Base-by-base conservation (phyloP, 92 coral and sea anemone species). In the Epizoanthus ramosus region DNA sequence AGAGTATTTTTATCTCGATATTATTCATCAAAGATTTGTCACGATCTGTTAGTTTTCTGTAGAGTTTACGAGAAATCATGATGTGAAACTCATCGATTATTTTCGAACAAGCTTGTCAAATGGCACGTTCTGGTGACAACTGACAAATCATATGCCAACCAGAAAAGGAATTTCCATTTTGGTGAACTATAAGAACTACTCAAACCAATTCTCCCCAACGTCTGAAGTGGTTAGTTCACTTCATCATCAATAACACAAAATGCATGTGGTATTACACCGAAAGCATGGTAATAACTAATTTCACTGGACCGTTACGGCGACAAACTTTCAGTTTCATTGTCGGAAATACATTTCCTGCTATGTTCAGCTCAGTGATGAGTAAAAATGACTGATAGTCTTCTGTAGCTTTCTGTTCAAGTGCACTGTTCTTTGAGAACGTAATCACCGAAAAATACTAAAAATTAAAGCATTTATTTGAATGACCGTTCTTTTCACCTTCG, bases 291-390 rank as follows among this genome's bases (percentile, higher is more conserved):
- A 60, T 15, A 39, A 21, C 58, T 3, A 45, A 16, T 22, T 18
- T 16, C 47, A 77, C 39, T 77, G 41, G 58, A 69, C 57, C 6
- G 58, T 77, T 63, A 77, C n/a, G 53, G 16, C 9, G 53, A 22
- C 9, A 61, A 77, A 77, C 39, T 37, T 37, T 63, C 57, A 59
- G 58, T 77, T 75, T 61, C 53, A 59, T 10, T 41, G 71, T 60
- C 71, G 82, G 82, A 77, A 77, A n/a, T 10, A 21, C 25, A 43
- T 77, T 77, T 77, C 82, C 82, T 57, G 59, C 71, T 41, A 39
- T 63, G 15, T 77, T 77, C 37, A 5, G 67, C 8, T 23, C 9
- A 43, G 50, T 63, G 58, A 37, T 39, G 68, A 60, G 69, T 31
- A 60, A 75, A 76, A 35, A 39, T 24, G 31, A 52, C 17, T 73